A percentile compares a stretch with the other conserved stretches of the same genome.
phyloP scores from a whole-genome alignment of 2,888 invertebrate genomes.

The Meteorus colon region DNA sequence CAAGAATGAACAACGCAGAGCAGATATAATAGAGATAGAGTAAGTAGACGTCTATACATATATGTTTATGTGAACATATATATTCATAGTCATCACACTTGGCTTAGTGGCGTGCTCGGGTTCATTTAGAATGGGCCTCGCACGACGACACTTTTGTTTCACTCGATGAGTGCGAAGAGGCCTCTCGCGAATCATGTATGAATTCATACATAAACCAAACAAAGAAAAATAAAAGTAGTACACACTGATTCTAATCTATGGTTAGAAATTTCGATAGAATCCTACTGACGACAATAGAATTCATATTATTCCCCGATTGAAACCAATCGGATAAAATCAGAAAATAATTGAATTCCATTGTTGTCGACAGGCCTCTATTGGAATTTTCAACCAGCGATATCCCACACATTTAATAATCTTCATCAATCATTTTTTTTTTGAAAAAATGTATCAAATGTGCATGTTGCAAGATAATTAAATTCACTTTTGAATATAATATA shows the following conservation, averaged over 20 bases:
- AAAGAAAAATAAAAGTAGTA: neutral
- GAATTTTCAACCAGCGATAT: neutral
- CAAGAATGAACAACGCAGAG: neutral
- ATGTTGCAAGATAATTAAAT: too few relatives aligned
- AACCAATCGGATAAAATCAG: too few relatives aligned
- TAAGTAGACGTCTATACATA: neutral
- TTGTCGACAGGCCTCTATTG: too few relatives aligned
- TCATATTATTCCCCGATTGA: too few relatives aligned
- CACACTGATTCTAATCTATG: too few relatives aligned
- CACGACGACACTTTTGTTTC: slow-evolving; percentile 4
- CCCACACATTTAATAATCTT: too few relatives aligned
- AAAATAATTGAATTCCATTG: too few relatives aligned
- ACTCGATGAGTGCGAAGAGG: slow-evolving; percentile 29
- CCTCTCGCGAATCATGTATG: slow-evolving; percentile 15
- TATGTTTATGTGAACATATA: neutral
- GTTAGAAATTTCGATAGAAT: too few relatives aligned
- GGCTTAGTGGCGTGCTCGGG: slow-evolving; percentile 5
- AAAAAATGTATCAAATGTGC: too few relatives aligned
- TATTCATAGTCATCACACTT: neutral
- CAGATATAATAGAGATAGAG: neutral
- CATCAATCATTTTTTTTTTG: too few relatives aligned
- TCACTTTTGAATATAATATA: too few relatives aligned
- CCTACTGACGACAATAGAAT: too few relatives aligned
- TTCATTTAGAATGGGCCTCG: slow-evolving; percentile 17
- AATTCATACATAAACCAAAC: neutral